These are phyloP conservation scores for Saccopteryx leptura DNA, from an alignment of 2,113 vertebrate genomes.

Conservation along the genomic window DNA sequence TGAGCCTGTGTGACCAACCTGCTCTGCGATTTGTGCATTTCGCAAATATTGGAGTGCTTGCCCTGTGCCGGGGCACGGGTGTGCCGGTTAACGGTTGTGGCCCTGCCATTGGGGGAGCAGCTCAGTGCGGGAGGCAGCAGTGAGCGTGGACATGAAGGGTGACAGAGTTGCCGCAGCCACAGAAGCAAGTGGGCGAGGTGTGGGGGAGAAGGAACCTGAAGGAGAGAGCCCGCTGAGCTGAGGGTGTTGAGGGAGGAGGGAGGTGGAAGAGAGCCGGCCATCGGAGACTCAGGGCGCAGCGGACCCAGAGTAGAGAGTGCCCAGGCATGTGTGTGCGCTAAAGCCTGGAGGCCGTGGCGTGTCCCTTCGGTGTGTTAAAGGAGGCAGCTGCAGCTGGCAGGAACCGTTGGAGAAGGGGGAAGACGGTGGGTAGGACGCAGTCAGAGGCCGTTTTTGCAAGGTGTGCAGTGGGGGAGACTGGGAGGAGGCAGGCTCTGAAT, in stretches of 20 bases:
- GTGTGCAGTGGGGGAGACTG: fast-evolving
- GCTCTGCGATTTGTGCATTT: neutral
- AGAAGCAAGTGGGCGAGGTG: fast-evolving
- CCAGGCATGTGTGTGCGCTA: fast-evolving
- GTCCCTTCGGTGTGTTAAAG: neutral
- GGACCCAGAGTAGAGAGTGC: too few relatives aligned
- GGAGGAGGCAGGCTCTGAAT: neutral
- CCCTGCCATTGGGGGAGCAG: neutral
- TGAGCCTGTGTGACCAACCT: neutral
- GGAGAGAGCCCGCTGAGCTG: fast-evolving
- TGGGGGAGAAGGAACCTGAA: neutral
- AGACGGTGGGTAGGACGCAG: neutral
- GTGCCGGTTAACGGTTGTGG: fast-evolving
- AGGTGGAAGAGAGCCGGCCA: neutral
- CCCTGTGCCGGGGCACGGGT: neutral
- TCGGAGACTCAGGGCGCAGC: fast-evolving
- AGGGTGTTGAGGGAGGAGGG: too few relatives aligned
- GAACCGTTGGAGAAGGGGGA: neutral
- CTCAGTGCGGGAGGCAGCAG: neutral
- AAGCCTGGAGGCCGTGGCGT: fast-evolving
- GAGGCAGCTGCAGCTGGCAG: neutral
- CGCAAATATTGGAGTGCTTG: neutral
- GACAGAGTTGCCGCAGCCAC: neutral
- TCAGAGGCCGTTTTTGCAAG: neutral
- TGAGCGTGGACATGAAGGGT: neutral